Base-by-base conservation (phyloP, 1,140 invertebrate genomes). In the Neodiprion lecontei region DNA sequence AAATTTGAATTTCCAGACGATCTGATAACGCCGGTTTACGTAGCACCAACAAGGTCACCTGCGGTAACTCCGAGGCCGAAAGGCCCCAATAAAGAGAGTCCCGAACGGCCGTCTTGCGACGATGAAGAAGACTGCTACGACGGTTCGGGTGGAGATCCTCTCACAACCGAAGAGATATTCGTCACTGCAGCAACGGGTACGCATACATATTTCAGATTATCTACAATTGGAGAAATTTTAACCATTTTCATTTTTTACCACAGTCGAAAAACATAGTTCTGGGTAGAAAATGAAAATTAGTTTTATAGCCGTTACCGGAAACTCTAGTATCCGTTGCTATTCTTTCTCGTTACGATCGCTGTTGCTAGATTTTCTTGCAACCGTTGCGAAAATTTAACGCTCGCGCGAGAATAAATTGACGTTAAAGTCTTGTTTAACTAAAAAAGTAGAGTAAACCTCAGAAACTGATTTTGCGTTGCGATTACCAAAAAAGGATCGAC, bases 1-100 rank as follows among this genome's bases (percentile, higher is more conserved):
- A 40, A 40, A 40, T 74, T 68, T 76, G 21, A 61, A 61, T 76
- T 79, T 79, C 5, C 78, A 88, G 96, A 97, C 84, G 96, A 97
- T 83, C 90, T 98, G 14, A 97, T 98, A 71, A 98, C 96, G 0
- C 96, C 96, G 0, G 95, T 97, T 0, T 97, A 97, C 87, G 94
- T 96, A 12, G 94, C 96, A 21, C 93, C 95, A 7, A 96, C 95
- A 28, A 91, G 91, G 76, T 91, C 93, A 74, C 93, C 94, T 21
- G 91, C 91, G 14, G 90, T 89, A 11, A 82, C 85, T 7, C 85
- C 77, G 74, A 90, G 89, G 67, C 92, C 90, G 79, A 82, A 85
- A 71, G 73, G 47, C 7, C 79, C 78, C 65, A 88, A 85, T 72
- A 84, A 81, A 72, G 84, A 80, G 74, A 84, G 81, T 70, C 80